Evolutionary conservation across 2,113 vertebrate genomes (phyloP).

Genomic region (Cathartes aura): DNA sequence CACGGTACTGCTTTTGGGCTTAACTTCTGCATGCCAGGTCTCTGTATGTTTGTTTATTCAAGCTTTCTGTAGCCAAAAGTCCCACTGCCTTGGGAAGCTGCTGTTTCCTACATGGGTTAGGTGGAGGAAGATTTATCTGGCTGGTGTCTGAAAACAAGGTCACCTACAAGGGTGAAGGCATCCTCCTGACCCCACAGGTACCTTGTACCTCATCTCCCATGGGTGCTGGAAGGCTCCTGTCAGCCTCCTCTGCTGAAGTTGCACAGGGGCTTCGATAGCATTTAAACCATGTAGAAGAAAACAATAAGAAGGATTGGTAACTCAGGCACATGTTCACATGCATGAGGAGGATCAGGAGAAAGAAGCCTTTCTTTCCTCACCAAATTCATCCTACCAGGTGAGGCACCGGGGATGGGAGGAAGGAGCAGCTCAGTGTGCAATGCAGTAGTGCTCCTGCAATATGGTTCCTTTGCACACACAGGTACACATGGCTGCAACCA

Average conservation of each 20-base stretch:
- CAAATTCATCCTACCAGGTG: background rate
- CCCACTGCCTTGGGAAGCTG: background rate
- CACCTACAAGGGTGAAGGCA: background rate
- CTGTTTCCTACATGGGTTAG: background rate
- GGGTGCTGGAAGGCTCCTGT: background rate
- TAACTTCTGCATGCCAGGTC: background rate
- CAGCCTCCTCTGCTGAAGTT: background rate
- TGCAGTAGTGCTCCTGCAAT: background rate
- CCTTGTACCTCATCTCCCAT: background rate
- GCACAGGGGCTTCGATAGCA: accelerated
- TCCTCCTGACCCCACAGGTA: background rate
- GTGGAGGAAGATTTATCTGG: background rate
- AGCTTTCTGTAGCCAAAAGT: background rate
- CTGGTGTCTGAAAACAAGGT: background rate
- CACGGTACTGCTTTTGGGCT: background rate
- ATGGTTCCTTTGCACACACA: background rate
- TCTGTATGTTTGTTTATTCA: background rate
- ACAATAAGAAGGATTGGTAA: background rate
- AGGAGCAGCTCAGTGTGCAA: background rate
- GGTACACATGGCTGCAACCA: background rate
- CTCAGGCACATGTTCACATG: background rate
- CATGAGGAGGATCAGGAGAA: background rate
- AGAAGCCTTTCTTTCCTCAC: background rate
- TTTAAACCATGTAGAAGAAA: background rate
- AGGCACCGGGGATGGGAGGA: background rate